Conservation (phyloP, 2,113 vertebrate genomes). For the Pomatorhinus ruficollis region DNA sequence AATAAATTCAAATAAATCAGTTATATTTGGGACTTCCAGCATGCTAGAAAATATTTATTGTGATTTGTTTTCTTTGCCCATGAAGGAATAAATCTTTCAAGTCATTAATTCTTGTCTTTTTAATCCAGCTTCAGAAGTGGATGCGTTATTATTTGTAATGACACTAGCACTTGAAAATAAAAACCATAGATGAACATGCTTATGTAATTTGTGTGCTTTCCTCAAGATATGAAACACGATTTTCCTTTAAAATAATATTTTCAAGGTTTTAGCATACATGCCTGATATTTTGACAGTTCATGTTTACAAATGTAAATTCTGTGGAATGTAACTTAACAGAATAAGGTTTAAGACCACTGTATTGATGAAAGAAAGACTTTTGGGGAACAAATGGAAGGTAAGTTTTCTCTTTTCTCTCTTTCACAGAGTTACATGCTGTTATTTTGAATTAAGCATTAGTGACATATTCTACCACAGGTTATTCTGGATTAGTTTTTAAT, state of each 20-base stretch:
- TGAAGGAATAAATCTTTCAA: background rate
- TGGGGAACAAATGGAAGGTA: background rate
- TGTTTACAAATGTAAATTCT: background rate
- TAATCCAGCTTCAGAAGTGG: conserved; percentile 41
- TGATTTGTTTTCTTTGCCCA: background rate
- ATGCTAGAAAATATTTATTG: conserved; percentile 16
- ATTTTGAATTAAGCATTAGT: background rate
- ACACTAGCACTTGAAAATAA: background rate
- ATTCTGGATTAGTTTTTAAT: background rate
- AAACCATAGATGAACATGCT: background rate
- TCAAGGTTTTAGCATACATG: background rate
- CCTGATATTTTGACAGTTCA: background rate
- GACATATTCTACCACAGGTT: background rate
- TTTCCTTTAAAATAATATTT: background rate
- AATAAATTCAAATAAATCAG: conserved; percentile 7
- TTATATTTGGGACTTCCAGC: background rate
- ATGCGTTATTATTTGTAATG: conserved; percentile 9
- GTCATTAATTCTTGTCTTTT: background rate
- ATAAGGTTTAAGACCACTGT: background rate
- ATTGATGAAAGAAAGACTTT: background rate
- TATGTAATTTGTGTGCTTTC: background rate
- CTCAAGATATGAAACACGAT: background rate
- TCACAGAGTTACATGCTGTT: background rate
- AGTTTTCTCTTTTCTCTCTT: background rate
- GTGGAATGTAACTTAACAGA: background rate